Evolutionary conservation across 2,797 vertebrate species (phyloP).

Genomic region (Ibycter americanus): DNA sequence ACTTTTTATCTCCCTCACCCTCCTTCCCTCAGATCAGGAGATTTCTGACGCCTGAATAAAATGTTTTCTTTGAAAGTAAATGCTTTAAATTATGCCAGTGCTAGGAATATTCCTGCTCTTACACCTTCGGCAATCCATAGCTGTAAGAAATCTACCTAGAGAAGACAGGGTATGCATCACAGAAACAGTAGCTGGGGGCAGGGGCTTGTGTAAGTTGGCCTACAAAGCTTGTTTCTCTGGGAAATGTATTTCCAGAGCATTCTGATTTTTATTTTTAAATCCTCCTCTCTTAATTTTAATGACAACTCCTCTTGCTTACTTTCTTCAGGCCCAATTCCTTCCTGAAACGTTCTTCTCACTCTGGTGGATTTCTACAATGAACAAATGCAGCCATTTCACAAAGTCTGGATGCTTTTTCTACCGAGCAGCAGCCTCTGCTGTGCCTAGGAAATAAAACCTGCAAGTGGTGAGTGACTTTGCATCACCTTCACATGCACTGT

Average conservation of each 20-base stretch:
- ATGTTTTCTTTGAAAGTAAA: not conserved
- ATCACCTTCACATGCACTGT: fast-evolving
- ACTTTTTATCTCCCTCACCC: no score
- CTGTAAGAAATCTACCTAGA: not conserved
- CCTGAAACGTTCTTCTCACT: not conserved
- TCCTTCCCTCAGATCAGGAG: not conserved
- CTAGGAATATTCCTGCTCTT: not conserved
- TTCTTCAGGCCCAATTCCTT: not conserved
- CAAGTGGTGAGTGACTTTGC: not conserved
- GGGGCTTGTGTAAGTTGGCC: not conserved
- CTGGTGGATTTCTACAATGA: not conserved
- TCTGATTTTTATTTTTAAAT: not conserved
- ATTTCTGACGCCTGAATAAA: not conserved
- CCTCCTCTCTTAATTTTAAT: not conserved
- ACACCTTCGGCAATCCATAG: not conserved
- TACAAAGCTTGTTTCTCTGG: not conserved
- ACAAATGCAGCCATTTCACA: not conserved
- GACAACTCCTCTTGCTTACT: not conserved
- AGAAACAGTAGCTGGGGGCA: not conserved
- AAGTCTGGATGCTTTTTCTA: not conserved
- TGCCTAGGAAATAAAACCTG: not conserved
- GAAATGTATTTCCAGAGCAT: not conserved
- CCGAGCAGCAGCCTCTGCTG: not conserved
- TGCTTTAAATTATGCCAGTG: not conserved
- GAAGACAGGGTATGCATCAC: not conserved